phyloP scores from a whole-genome alignment of 2,113 vertebrate species.

The Dromaius novaehollandiae region DNA sequence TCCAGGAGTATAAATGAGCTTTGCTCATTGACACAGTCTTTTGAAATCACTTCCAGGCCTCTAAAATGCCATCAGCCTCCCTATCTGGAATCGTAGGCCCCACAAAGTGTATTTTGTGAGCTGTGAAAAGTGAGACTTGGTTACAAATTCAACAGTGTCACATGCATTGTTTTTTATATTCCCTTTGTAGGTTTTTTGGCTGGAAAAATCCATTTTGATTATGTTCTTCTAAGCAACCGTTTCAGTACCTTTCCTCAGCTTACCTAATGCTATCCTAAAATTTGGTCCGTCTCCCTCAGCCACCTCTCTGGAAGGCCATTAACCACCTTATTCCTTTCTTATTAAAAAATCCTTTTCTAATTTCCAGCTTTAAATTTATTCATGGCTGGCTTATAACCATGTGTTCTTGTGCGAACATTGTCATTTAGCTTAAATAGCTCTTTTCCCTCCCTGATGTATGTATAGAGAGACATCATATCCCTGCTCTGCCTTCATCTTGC shows the following conservation, averaged over 20 bases:
- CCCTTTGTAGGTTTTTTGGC: not conserved
- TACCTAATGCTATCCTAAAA: not conserved
- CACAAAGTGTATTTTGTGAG: not conserved
- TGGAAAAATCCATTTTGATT: constrained; percentile 1
- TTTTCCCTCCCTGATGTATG: not conserved
- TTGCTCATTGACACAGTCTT: constrained; percentile 21
- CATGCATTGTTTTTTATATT: not conserved
- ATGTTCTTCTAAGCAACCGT: not conserved
- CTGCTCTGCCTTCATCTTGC: not conserved
- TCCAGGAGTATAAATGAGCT: not conserved
- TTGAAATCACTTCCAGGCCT: constrained; percentile 2
- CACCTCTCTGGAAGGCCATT: not conserved
- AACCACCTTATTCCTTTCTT: not conserved
- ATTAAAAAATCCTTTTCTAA: not conserved
- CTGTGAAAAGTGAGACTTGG: not conserved
- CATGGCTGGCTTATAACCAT: not conserved
- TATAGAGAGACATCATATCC: not conserved
- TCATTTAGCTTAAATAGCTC: not conserved
- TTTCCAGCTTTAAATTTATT: constrained; percentile 32
- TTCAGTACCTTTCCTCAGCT: not conserved
- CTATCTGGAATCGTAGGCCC: not conserved
- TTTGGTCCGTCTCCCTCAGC: not conserved
- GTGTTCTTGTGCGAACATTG: constrained; percentile 8
- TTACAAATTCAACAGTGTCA: not conserved
- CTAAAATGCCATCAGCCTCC: constrained; percentile 13